Base-by-base conservation (phyloP, 2,888 invertebrate species). In the Xestobium rufovillosum region DNA sequence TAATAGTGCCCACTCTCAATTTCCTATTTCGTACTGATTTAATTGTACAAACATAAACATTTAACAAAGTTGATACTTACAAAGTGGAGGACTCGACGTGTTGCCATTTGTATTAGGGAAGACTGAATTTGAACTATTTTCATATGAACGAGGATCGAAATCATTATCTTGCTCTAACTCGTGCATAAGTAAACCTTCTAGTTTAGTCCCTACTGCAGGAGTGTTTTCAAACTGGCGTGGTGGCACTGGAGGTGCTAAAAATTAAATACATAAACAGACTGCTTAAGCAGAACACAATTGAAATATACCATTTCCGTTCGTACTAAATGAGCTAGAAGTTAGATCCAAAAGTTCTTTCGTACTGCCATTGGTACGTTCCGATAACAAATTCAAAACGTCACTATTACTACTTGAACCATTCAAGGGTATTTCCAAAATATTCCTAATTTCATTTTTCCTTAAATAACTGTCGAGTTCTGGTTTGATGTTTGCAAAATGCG, bases 71-170 rank as follows among this genome's bases (percentile, higher is more conserved):
- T 10, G 3, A 31, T 45, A 73, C 82, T 74, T 66, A 86, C 86
- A 66, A 48, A 84, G 66, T 34, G 85, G 84, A 36, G 84, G 70
- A 59, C 61, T 71, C 28, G 61, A 56, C 11, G 59, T 49, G 43
- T 52, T 59, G 25, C 55, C 56, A 50, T 54, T 59, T n/a, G 51
- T 56, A 39, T 43, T 55, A 48, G 38, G 57, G 53, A 43, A 50
- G 50, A 46, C 53, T 54, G 23, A 63, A 10, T 71, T 66, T 38
- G 63, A 47, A 36, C 73, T 72, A 34, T 71, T 76, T 60, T 89
- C 89, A 50, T 76, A 82, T 12, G 89, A 89, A 43, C 91, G 76
- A 0, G 92, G 91, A 70, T 92, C 87, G 59, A 92, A 92, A 65
- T 88, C 82, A 67, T 67, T 51, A 66, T 78, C 83, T 45, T 78